A percentile compares a stretch with the other conserved stretches of the same genome.
These are phyloP conservation scores for Ridgeia piscesae DNA, from an alignment of 1,140 invertebrate species.

Conservation along the genomic window DNA sequence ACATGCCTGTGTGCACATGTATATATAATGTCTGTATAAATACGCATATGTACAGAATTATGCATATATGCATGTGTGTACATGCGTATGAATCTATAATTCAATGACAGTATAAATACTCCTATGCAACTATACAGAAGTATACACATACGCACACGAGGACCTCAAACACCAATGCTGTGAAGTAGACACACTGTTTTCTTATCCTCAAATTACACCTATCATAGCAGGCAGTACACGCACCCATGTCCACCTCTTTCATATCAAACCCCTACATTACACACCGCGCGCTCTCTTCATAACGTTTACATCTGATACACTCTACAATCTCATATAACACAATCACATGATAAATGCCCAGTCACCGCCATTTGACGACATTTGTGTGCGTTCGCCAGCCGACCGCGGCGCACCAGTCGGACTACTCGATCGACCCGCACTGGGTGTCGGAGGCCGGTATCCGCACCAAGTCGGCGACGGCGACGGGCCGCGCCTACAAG, in stretches of 20 bases:
- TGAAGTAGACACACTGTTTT: no score
- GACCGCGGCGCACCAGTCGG: not conserved
- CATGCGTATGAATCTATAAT: not conserved
- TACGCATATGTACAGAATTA: no score
- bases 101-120: not conserved
- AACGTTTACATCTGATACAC: not conserved
- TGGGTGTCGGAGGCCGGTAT: not conserved
- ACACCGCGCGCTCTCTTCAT: not conserved
- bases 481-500: not conserved
- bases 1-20: no score
- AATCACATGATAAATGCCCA: no score
- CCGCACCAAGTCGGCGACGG: not conserved
- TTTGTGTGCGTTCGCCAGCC: not conserved
- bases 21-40: no score
- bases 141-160: not conserved
- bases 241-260: not conserved
- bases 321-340: not conserved
- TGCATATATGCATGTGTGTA: not conserved
- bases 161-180: not conserved
- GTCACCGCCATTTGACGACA: no score
- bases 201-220: not conserved
- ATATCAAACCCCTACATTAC: not conserved
- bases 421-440: not conserved
- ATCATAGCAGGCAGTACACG: not conserved
- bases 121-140: not conserved